These are phyloP conservation scores for Synchiropus splendidus DNA, from an alignment of 2,113 vertebrate genomes.

Conservation along the genomic window DNA sequence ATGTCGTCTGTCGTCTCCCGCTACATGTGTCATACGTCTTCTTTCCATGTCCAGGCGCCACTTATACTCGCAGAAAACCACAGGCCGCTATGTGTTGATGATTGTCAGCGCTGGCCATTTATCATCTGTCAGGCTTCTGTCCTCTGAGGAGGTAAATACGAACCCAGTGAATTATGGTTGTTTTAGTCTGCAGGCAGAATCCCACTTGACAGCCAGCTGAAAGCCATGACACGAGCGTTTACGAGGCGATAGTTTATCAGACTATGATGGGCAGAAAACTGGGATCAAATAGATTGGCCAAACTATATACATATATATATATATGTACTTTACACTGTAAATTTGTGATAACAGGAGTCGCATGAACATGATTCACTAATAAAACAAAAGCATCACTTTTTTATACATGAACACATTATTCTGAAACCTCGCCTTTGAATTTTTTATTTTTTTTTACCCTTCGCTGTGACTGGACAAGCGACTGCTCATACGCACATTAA, in stretches of 20 bases:
- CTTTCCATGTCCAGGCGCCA: constrained; percentile 84
- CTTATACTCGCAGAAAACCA: constrained; percentile 87
- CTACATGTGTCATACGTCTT: constrained; percentile 70
- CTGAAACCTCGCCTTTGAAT: too few relatives aligned
- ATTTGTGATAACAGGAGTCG: too few relatives aligned
- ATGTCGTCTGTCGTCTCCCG: constrained; percentile 56
- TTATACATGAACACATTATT: too few relatives aligned
- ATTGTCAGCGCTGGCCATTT: constrained; percentile 90
- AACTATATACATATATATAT: too few relatives aligned
- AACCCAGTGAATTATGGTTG: constrained; percentile 84
- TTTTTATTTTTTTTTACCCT: too few relatives aligned
- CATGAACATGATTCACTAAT: too few relatives aligned
- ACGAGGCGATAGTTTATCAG: constrained; percentile 66
- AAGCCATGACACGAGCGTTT: constrained; percentile 67
- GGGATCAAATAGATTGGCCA: constrained; percentile 20
- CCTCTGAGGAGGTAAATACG: constrained; percentile 84
- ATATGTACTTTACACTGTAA: too few relatives aligned
- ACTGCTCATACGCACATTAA: too few relatives aligned
- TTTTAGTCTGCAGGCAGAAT: constrained; percentile 83
- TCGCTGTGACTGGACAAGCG: too few relatives aligned
- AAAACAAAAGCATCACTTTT: too few relatives aligned
- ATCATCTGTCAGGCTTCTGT: constrained; percentile 88
- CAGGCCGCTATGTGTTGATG: constrained; percentile 77
- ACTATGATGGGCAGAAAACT: constrained; percentile 36
- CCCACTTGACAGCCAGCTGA: constrained; percentile 75